Conservation (phyloP, 2,797 vertebrate species). For the Sebastolobus altivelis region DNA sequence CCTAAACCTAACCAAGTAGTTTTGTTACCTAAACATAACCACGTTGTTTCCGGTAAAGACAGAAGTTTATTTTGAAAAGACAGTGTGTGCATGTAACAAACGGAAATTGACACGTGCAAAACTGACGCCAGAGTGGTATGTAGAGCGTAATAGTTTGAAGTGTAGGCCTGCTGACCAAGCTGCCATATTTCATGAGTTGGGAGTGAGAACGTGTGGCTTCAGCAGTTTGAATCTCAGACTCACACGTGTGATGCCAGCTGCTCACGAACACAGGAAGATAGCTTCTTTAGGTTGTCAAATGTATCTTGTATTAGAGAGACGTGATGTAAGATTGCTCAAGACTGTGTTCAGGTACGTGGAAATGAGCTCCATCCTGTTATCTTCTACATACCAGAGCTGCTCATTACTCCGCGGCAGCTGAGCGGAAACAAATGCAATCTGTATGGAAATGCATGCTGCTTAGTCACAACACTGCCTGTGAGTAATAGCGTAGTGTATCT, state of each 20-base stretch:
- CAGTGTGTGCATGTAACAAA: background rate
- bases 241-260: constrained; percentile 14
- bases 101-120: background rate
- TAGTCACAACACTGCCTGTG: constrained; percentile 53
- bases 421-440: constrained; percentile 75
- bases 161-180: background rate
- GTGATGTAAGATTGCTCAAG: constrained; percentile 37
- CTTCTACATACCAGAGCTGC: constrained; percentile 38
- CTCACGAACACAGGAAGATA: background rate
- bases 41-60: background rate
- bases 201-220: background rate
- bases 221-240: constrained; percentile 2
- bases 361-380: constrained; percentile 64
- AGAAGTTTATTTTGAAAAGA: background rate
- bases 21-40: background rate
- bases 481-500: constrained; percentile 26
- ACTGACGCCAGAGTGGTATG: background rate
- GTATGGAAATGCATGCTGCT: constrained; percentile 69
- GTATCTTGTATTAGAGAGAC: constrained; percentile 28
- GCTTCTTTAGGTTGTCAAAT: constrained; percentile 38
- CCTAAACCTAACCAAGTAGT: background rate
- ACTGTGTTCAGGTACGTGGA: constrained; percentile 58
- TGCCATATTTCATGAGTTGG: background rate
- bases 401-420: constrained; percentile 63
- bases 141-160: background rate